Conservation (phyloP, 2,113 vertebrate genomes). For the Psittacula cyanocephala region DNA sequence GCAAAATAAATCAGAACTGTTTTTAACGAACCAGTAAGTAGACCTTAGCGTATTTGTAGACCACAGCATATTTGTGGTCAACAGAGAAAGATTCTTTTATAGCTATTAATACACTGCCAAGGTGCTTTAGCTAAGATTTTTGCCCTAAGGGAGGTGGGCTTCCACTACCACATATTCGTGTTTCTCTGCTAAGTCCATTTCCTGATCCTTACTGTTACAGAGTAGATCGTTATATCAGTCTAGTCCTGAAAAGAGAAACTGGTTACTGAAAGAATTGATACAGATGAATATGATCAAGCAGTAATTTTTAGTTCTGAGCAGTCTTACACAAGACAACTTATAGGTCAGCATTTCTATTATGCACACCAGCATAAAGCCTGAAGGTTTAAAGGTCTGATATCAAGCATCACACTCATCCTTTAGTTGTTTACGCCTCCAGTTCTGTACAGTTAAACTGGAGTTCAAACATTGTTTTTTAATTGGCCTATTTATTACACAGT, state of each 20-base stretch:
- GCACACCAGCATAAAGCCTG: neutral
- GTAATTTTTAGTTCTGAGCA: neutral
- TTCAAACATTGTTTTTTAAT: neutral
- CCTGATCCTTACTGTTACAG: neutral
- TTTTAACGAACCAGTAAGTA: constrained; percentile 58
- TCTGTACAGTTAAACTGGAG: neutral
- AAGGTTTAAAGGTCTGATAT: neutral
- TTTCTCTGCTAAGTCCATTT: constrained; percentile 17
- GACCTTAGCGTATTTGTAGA: constrained; percentile 42
- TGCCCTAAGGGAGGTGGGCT: constrained; percentile 32
- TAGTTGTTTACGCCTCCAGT: neutral
- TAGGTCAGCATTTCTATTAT: neutral
- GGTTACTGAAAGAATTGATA: neutral
- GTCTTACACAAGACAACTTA: accelerated
- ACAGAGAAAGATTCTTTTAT: constrained; percentile 65
- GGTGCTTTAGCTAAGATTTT: constrained; percentile 47
- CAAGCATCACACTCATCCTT: neutral
- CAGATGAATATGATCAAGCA: neutral
- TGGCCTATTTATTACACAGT: neutral
- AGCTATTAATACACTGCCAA: constrained; percentile 50
- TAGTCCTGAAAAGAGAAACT: neutral
- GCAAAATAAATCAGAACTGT: constrained; percentile 61
- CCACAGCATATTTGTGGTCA: constrained; percentile 61
- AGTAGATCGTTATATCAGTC: neutral
- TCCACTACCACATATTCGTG: neutral